These are phyloP conservation scores for Excalfactoria chinensis DNA, from an alignment of 2,113 vertebrate species.

Conservation along the genomic window DNA sequence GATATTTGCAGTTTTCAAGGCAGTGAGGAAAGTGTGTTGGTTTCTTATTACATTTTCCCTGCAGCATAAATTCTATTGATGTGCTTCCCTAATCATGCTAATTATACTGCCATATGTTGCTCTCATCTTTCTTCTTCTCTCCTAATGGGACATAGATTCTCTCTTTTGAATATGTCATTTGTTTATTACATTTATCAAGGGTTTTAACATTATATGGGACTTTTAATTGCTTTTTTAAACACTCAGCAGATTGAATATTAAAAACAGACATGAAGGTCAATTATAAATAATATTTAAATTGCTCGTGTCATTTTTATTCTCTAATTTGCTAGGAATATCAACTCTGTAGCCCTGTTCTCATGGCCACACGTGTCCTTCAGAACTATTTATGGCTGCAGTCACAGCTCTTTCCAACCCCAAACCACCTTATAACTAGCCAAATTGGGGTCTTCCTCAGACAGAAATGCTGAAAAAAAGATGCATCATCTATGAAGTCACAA, in stretches of 20 bases:
- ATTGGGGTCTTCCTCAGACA: background rate
- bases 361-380: background rate
- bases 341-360: background rate
- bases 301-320: conserved; percentile 40
- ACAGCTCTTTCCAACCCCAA: background rate
- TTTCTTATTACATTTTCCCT: conserved; percentile 75
- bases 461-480: background rate
- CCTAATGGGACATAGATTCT: conserved; percentile 71
- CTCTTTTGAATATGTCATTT: conserved; percentile 73
- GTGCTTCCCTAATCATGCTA: conserved; percentile 68
- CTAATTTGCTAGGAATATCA: conserved; percentile 53
- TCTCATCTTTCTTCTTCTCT: conserved; percentile 71
- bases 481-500: background rate
- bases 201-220: conserved; percentile 64
- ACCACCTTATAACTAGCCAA: background rate
- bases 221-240: conserved; percentile 73
- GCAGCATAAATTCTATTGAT: conserved; percentile 65
- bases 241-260: conserved; percentile 59
- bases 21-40: conserved; percentile 50
- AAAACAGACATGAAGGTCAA: conserved; percentile 59
- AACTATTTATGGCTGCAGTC: background rate
- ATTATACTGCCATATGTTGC: conserved; percentile 77
- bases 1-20: conserved; percentile 69
- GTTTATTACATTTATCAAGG: conserved; percentile 72
- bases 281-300: conserved; percentile 63